phyloP scores from a whole-genome alignment of 35 echinoderm and acorn worm genomes.

The Diadema setosum region DNA sequence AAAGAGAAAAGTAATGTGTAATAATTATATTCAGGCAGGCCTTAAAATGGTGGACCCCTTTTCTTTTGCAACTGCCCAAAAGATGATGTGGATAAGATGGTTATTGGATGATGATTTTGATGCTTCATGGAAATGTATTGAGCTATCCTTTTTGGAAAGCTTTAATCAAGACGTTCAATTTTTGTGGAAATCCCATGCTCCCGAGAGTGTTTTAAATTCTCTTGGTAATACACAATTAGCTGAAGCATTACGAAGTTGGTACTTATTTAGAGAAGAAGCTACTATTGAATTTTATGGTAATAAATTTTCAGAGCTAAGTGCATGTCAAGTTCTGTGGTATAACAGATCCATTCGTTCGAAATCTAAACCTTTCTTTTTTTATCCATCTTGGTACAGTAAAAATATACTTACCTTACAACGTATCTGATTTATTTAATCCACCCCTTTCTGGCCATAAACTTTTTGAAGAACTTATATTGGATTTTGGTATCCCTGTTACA shows the following conservation, averaged over 20 bases:
- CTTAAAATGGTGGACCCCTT: background rate
- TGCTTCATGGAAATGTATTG: background rate
- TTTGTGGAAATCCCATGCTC: background rate
- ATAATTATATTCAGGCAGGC: background rate
- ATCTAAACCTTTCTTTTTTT: background rate
- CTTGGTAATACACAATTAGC: background rate
- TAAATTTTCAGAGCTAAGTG: background rate
- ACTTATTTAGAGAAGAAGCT: too few relatives aligned
- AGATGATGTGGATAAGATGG: background rate
- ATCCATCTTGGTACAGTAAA: background rate
- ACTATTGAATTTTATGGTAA: background rate
- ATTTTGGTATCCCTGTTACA: background rate
- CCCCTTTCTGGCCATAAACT: background rate
- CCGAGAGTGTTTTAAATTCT: background rate
- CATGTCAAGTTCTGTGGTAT: background rate
- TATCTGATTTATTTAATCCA: background rate
- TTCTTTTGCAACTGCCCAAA: conserved; percentile 3
- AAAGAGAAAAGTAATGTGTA: background rate
- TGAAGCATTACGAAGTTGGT: conserved; percentile 1
- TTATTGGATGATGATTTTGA: background rate
- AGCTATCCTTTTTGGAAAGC: background rate
- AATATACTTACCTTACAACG: background rate
- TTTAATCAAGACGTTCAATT: background rate
- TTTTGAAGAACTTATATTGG: background rate
- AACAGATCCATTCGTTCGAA: background rate